These are phyloP conservation scores for Andrena haemorrhoa DNA, from an alignment of 2,888 invertebrate genomes.

Conservation along the genomic window DNA sequence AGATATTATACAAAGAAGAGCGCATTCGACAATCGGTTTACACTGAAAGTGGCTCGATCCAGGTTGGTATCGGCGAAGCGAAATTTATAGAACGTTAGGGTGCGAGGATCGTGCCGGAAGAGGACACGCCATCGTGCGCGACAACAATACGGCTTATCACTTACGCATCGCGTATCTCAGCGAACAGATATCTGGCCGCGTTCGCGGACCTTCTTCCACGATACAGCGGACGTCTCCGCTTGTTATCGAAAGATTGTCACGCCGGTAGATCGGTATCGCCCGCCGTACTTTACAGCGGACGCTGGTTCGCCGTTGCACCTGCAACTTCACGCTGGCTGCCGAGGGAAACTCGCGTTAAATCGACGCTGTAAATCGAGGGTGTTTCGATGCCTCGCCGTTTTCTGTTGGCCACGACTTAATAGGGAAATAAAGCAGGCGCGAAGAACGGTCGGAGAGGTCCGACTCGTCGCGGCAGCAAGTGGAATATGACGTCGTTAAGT, in stretches of 20 bases:
- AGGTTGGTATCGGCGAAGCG: conserved; percentile 20
- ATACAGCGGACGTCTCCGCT: conserved; percentile 43
- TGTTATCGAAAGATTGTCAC: conserved; percentile 69
- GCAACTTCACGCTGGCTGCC: conserved; percentile 36
- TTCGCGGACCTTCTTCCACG: conserved; percentile 38
- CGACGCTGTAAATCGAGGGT: conserved; percentile 38
- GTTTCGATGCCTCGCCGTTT: conserved; percentile 22
- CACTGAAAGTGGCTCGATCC: conserved; percentile 25
- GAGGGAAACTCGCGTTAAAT: conserved; percentile 43
- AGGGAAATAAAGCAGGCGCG: conserved; percentile 53
- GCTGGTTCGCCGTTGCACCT: conserved; percentile 43
- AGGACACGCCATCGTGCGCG: conserved; percentile 33
- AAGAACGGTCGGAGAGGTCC: background rate
- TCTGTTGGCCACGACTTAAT: conserved; percentile 30
- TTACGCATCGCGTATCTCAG: conserved; percentile 54
- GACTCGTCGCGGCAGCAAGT: conserved; percentile 10
- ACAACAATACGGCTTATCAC: conserved; percentile 61
- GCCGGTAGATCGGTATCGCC: conserved; percentile 67
- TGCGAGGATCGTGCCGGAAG: conserved; percentile 60
- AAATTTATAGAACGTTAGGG: conserved; percentile 44
- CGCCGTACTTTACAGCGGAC: conserved; percentile 47
- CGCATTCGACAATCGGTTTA: conserved; percentile 31
- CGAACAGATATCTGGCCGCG: conserved; percentile 35
- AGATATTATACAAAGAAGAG: conserved; percentile 57
- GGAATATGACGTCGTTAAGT: conserved; percentile 51